phyloP scores from a whole-genome alignment of 2,113 vertebrate species.

The Prolemur simus region DNA sequence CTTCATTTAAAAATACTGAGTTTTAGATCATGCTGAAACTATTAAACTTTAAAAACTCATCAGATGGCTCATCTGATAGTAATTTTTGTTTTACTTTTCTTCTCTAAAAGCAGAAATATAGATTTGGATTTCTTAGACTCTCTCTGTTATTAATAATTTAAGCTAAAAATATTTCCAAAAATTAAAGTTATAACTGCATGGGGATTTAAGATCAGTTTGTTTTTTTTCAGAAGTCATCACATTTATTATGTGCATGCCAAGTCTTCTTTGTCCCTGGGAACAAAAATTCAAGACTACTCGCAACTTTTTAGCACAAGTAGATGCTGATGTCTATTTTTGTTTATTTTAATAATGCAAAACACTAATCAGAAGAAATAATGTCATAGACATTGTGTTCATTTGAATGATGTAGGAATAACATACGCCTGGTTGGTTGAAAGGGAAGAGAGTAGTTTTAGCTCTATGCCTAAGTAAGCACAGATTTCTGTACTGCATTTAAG shows the following conservation, averaged over 20 bases:
- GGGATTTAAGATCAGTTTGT: neutral
- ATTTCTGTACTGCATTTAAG: neutral
- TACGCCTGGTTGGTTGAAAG: neutral
- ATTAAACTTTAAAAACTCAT: slow-evolving; percentile 62
- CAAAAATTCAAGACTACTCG: neutral
- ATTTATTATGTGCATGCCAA: neutral
- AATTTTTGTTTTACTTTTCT: slow-evolving; percentile 43
- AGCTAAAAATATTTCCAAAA: neutral
- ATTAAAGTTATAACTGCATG: slow-evolving; percentile 14
- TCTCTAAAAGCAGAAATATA: slow-evolving; percentile 54
- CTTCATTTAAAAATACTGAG: slow-evolving; percentile 52
- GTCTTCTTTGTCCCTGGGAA: neutral
- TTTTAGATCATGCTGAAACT: slow-evolving; percentile 44
- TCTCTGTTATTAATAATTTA: slow-evolving; percentile 36
- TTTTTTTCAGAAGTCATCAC: neutral
- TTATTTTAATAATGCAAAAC: neutral
- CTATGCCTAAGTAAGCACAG: neutral
- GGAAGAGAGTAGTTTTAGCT: neutral
- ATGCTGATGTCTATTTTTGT: neutral
- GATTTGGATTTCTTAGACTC: slow-evolving; percentile 14
- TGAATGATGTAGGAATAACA: neutral
- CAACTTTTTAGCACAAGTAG: neutral
- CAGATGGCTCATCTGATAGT: neutral
- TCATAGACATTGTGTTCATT: neutral
- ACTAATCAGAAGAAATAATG: neutral